These are phyloP conservation scores for Enchytraeus crypticus DNA, from an alignment of 2,888 invertebrate genomes.

Conservation along the genomic window DNA sequence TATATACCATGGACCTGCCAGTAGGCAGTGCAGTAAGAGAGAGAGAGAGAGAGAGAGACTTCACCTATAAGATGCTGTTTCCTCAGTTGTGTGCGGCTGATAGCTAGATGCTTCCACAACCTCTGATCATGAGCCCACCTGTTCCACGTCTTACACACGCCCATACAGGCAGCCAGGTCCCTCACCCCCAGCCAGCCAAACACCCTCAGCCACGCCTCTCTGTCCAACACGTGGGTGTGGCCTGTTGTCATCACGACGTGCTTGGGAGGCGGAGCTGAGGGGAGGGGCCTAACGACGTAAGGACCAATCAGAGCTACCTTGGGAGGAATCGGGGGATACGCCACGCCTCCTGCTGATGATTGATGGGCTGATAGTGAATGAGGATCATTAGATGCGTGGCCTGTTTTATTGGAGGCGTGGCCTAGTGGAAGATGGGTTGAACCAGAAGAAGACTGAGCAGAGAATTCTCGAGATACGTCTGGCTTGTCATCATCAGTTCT, in stretches of 20 bases:
- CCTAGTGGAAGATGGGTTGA: no score
- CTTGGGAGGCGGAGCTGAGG: conserved; percentile 37
- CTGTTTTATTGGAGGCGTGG: no score
- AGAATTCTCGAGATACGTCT: no score
- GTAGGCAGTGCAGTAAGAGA: no score
- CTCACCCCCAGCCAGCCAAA: conserved; percentile 46
- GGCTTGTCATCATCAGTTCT: no score
- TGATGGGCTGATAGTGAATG: no score
- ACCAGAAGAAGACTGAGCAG: no score
- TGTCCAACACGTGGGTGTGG: conserved; percentile 37
- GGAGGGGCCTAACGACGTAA: conserved; percentile 38
- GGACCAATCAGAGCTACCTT: conserved; percentile 3
- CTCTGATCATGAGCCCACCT: conserved; percentile 71
- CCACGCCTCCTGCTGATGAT: no score
- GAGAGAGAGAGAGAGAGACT: no score
- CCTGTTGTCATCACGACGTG: conserved; percentile 26
- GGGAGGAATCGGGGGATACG: neutral
- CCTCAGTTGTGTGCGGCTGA: conserved; percentile 41
- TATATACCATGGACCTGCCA: no score
- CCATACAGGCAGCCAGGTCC: conserved; percentile 56
- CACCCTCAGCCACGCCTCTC: conserved; percentile 47
- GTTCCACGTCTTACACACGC: conserved; percentile 83
- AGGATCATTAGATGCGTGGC: no score
- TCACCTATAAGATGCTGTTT: conserved; percentile 58
- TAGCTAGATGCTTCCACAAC: conserved; percentile 76